Base-by-base conservation (phyloP, 2,888 invertebrate genomes). In the Andrena camellia region DNA sequence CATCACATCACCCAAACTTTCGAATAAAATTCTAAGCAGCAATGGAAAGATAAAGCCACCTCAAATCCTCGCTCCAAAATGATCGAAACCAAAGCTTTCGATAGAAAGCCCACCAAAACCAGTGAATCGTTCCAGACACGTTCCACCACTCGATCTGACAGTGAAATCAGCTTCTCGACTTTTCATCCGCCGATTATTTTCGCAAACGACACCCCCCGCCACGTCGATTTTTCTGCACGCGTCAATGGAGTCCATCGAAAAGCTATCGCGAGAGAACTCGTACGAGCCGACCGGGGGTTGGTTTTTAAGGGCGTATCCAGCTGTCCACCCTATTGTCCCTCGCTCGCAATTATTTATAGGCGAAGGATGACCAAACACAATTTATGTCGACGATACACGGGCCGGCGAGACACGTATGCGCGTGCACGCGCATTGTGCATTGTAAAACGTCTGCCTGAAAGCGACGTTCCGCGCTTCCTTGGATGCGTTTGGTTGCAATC, bases 351-450 rank as follows among this genome's bases (percentile, higher is more conserved):
- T 92, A 93, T 93, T 93, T 93, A 93, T 93, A 91, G 93, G 81
- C 89, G 75, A 78, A 90, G 92, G 91, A 93, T 93, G 93, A 93
- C 92, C 93, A 91, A 92, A 92, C 90, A 84, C 91, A 90, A 93
- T 93, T 93, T 92, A 90, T 89, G 86, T 84, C 86, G 87, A 88
- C 81, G 83, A 66, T 67, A 67, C 68, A 62, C 48, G 73, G 62
- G 83, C 74, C 67, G 77, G 84, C 80, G 29, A 10, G 23, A 57
- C 10, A 78, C 67, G 62, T 71, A 75, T 80, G 86, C 82, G 84
- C 76, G 85, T 80, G 60, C n/a, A 10, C 48, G 31, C 4, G 67
- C 86, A 90, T 91, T 90, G 89, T 89, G 62, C 64, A 64, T 67
- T 33, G 35, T 71, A 76, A 84, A 89, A 89, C 75, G 87, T 83